These are phyloP conservation scores for Euspilapteryx auroguttella DNA, from an alignment of 2,888 invertebrate species.

Conservation along the genomic window DNA sequence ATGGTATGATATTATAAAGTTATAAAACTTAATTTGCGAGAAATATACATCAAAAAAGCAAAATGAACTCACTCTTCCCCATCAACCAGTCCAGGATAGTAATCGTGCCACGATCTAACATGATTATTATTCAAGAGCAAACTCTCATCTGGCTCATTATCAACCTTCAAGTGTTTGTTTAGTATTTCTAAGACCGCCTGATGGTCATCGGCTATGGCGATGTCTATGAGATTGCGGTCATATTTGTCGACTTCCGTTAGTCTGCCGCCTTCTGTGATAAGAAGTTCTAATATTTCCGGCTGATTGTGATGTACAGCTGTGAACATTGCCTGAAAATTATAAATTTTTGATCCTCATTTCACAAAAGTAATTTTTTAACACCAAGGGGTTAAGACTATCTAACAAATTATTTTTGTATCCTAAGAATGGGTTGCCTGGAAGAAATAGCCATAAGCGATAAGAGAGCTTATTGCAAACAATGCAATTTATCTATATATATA, in stretches of 20 bases:
- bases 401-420: no score
- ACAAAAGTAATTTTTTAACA: no score
- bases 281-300: conserved; percentile 48
- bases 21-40: conserved; percentile 1
- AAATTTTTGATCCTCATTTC: background rate
- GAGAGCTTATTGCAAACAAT: no score
- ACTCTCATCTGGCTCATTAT: conserved; percentile 15
- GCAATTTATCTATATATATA: no score
- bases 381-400: no score
- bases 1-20: background rate
- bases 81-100: conserved; percentile 46
- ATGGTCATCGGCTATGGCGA: conserved; percentile 56
- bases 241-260: conserved; percentile 47
- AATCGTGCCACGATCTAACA: conserved; percentile 45
- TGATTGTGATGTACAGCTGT: conserved; percentile 64
- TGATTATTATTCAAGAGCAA: conserved; percentile 12
- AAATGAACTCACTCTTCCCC: conserved; percentile 21
- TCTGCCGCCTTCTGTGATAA: conserved; percentile 56
- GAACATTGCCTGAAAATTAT: conserved; percentile 58
- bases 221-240: conserved; percentile 46
- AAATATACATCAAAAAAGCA: background rate
- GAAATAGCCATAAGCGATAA: no score
- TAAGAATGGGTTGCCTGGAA: no score
- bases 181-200: conserved; percentile 42
- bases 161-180: conserved; percentile 23